Base-by-base conservation (phyloP, 2,797 vertebrate species). In the Rhadinocentrus ornatus region DNA sequence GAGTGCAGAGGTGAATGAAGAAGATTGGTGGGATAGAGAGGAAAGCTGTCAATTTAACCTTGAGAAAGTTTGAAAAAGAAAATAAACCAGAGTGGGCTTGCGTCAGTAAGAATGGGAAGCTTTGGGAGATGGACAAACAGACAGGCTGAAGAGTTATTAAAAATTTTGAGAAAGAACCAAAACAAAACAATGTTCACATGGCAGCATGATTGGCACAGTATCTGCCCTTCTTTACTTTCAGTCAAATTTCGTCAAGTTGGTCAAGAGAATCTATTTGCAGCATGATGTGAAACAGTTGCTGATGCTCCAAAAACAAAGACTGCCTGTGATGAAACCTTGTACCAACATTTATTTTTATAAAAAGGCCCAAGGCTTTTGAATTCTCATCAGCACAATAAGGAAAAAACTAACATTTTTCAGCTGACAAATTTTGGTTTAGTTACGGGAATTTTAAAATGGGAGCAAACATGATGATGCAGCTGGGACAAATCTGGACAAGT, bases 11-110 rank as follows among this genome's bases (percentile, higher is more conserved):
- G 88, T 92, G 85, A 91, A 87, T 67, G 81, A 80, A 68, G 84
- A 66, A 69, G 71, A 75, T 32, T 71, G 79, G 77, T 85, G 86
- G 88, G 78, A 85, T 78, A 48, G 66, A 81, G 63, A 59, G 62
- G 35, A 80, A 81, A 81, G 71, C 86, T 91, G 88, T 91, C 91
- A 85, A 81, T 84, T 87, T 78, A 81, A 89, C 77, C 61, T 76
- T 84, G 80, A 90, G 86, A 90, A 91, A 89, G 85, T 89, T 88
- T 89, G 82, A 84, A 68, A 92, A 88, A 54, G 78, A 90, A 92
- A 94, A 93, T 73, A 93, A 93, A 91, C 83, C 27, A 24, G 2
- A 26, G 16, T 11, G 46, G 71, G 86, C 27, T 86, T 89, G 75
- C 65, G 62, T 91, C 88, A 89, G 73, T 76, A 41, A 46, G 73